Evolutionary conservation across 1,140 invertebrate species (phyloP), one percentile per base, ranked within the genome.

Genomic region (Drosophila gunungcola): DNA sequence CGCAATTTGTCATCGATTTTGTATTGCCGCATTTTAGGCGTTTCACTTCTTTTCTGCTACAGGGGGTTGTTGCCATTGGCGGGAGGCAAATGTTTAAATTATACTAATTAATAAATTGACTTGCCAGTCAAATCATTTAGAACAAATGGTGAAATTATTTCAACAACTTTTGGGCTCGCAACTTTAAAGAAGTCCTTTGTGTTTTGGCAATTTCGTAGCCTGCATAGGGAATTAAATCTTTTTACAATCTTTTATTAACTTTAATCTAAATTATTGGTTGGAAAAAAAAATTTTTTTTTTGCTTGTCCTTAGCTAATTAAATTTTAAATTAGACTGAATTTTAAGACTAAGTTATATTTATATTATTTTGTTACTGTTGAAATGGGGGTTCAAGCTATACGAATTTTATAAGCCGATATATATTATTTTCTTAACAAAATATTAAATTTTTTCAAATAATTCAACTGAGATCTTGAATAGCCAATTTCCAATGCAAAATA

Each of bases 1-100:
- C 84, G 91, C 91, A 92, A 92, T 92, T 92, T 92, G 91, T 92
- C 91, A 92, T 91, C 89, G 89, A 92, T 92, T 92, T 92, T 88
- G 76, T 82, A 89, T 91, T 92, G 82, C 78, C 80, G 80, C 70
- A 51, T 91, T 88, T 80, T 76, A 80, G 79, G 76, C 82, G 82
- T 65, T 56, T 57, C 48, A 16, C 16, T 48, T 48, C 12, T 43
- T 42, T 13, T 11, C 25, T 12, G 29, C 54, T 46, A 38, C 49
- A 36, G 68, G 49, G 57, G 62, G 51, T 60, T 55, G 67, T 29
- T 41, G 21, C 21, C 27, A 11, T 32, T 45, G 11, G 72, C 67
- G 36, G 9, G 25, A 39, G 25, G 68, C 73, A 78, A 90, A 88
- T 84, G 80, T 77, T 78, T 79, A 91, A 91, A 91, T 91, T 91